phyloP scores from a whole-genome alignment of 2,797 vertebrate genomes.

The Sebastes alutus region DNA sequence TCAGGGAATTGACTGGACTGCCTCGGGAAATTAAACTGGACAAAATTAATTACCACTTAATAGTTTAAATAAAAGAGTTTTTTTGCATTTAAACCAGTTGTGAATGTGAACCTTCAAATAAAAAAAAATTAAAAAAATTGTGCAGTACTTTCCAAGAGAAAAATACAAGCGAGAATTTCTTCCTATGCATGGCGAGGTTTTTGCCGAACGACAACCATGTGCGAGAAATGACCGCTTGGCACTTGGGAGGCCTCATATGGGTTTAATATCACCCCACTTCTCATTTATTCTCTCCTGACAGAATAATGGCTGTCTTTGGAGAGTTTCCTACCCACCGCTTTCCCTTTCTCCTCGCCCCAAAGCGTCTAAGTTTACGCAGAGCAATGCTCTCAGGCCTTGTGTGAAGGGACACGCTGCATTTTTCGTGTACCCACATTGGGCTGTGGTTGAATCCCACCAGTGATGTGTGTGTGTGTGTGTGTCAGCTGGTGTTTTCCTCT shows the following conservation, averaged over 20 bases:
- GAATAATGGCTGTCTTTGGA: constrained; percentile 77
- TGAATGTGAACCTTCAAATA: neutral
- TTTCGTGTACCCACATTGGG: constrained; percentile 58
- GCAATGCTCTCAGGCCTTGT: constrained; percentile 52
- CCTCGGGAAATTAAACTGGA: constrained; percentile 44
- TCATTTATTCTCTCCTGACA: constrained; percentile 80
- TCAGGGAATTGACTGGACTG: constrained; percentile 17
- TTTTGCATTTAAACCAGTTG: neutral
- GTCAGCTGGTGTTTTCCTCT: constrained; percentile 49
- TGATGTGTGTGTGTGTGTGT: constrained; percentile 12
- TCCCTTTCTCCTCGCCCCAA: constrained; percentile 62
- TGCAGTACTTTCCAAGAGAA: constrained; percentile 42
- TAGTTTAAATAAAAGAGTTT: constrained; percentile 13
- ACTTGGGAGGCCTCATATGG: constrained; percentile 80
- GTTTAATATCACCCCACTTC: constrained; percentile 80
- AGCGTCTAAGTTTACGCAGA: constrained; percentile 66
- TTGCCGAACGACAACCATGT: constrained; percentile 66
- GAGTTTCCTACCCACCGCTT: constrained; percentile 69
- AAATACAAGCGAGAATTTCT: constrained; percentile 38
- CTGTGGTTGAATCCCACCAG: constrained; percentile 68
- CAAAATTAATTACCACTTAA: constrained; percentile 51
- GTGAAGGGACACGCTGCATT: constrained; percentile 50
- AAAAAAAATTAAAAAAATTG: neutral
- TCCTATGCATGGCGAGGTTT: constrained; percentile 47
- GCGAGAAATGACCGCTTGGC: constrained; percentile 72